Evolutionary conservation across 2,797 vertebrate species (phyloP).

Genomic region (Hephaestus fuliginosus): DNA sequence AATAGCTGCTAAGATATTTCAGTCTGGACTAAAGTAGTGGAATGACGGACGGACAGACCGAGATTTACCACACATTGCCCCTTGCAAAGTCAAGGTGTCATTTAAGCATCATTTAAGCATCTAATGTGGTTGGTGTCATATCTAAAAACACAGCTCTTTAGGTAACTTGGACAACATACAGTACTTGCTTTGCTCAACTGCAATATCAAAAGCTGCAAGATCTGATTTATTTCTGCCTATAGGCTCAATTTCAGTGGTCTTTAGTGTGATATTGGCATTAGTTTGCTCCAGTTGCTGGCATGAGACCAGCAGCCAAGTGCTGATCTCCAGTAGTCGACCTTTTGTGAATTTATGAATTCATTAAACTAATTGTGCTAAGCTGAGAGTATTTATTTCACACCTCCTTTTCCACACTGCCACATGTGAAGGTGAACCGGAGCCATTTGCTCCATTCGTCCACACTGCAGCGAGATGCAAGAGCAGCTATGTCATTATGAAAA

Average conservation of each 20-base stretch:
- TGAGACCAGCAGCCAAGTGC: slow-evolving; percentile 36
- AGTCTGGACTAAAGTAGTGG: neutral
- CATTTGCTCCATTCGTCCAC: slow-evolving; percentile 13
- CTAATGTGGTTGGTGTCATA: neutral
- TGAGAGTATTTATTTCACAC: slow-evolving; percentile 33
- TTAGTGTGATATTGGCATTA: slow-evolving; percentile 17
- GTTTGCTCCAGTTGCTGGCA: slow-evolving; percentile 29
- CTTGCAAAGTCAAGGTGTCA: no score
- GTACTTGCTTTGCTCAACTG: neutral
- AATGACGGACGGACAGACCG: neutral
- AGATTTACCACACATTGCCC: neutral
- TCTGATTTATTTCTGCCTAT: neutral
- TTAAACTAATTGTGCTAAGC: slow-evolving; percentile 44
- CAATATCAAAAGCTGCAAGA: slow-evolving; percentile 2
- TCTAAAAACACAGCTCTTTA: neutral
- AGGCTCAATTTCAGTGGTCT: neutral
- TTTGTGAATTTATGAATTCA: slow-evolving; percentile 52
- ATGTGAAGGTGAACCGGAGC: slow-evolving; percentile 35
- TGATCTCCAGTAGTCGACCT: slow-evolving; percentile 23
- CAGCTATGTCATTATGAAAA: neutral
- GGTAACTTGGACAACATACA: neutral
- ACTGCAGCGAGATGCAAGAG: neutral
- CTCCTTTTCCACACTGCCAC: slow-evolving; percentile 2
- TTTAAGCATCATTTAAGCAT: neutral
- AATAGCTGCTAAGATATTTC: neutral